A percentile compares a stretch with the other conserved stretches of the same genome.
Conservation (phyloP, 1,140 invertebrate species). For the Pristionchus pacificus region DNA sequence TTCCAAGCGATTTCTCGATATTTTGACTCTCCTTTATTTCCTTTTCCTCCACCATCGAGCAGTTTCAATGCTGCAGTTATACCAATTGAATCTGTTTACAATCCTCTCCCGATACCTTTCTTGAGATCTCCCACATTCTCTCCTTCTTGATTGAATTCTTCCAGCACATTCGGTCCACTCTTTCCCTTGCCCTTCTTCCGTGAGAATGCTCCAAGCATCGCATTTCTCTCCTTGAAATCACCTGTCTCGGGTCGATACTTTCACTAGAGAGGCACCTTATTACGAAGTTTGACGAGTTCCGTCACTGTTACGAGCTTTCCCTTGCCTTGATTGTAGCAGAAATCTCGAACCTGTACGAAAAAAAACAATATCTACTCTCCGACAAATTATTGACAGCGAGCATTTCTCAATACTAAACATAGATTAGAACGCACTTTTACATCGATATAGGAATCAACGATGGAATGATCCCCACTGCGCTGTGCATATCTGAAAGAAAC, state of each 20-base stretch:
- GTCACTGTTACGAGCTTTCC: conserved; percentile 53
- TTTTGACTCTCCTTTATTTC: conserved; percentile 61
- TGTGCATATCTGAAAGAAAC: conserved; percentile 47
- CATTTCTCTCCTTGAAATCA: conserved; percentile 55
- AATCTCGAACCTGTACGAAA: conserved; percentile 37
- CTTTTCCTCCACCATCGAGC: conserved; percentile 60
- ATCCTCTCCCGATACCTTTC: conserved; percentile 41
- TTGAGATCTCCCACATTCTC: conserved; percentile 55
- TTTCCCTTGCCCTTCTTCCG: conserved; percentile 57
- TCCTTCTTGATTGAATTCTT: conserved; percentile 56
- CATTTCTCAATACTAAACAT: too few relatives aligned
- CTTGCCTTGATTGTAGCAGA: conserved; percentile 55
- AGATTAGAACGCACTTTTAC: too few relatives aligned
- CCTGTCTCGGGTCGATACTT: too few relatives aligned
- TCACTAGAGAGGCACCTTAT: conserved; percentile 43
- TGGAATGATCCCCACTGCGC: conserved; percentile 49
- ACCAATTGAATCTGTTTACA: conserved; percentile 5
- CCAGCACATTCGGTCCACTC: conserved; percentile 55
- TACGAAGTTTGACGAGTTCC: conserved; percentile 52
- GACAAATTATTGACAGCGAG: too few relatives aligned
- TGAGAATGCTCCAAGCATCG: conserved; percentile 48
- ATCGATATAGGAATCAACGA: conserved; percentile 48
- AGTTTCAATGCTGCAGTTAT: conserved; percentile 48
- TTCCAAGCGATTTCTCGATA: conserved; percentile 88
- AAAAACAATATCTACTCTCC: too few relatives aligned